These are phyloP conservation scores for Clostera curtula DNA, from an alignment of 2,888 invertebrate genomes.

Conservation along the genomic window DNA sequence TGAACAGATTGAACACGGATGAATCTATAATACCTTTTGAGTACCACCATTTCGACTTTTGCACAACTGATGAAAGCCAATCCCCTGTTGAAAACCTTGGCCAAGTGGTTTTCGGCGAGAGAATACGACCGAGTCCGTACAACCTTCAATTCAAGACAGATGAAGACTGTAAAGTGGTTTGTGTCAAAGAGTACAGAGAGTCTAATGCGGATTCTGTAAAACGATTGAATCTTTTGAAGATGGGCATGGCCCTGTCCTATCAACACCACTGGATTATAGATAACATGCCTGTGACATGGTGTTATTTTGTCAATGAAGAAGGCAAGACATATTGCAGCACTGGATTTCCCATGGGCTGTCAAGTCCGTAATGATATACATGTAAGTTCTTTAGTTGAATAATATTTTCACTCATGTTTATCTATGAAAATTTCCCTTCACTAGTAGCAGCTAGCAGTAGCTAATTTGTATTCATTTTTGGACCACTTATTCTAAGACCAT, in stretches of 20 bases:
- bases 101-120: conserved; percentile 99
- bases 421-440: no score
- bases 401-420: no score
- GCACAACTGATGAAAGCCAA: conserved; percentile 81
- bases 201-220: conserved; percentile 78
- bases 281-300: conserved; percentile 99
- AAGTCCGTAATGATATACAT: conserved; percentile 77
- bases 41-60: conserved; percentile 98
- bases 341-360: conserved; percentile 99
- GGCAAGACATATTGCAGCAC: conserved; percentile 90
- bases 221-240: conserved; percentile 87
- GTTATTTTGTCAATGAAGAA: conserved; percentile 84
- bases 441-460: no score
- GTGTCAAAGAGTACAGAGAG: conserved; percentile 82
- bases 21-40: conserved; percentile 99
- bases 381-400: conserved; percentile 33
- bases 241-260: conserved; percentile 96
- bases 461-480: no score
- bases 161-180: conserved; percentile 74
- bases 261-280: conserved; percentile 99
- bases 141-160: conserved; percentile 88
- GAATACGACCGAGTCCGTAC: conserved; percentile 96
- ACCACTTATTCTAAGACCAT: no score
- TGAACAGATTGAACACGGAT: conserved; percentile 97
- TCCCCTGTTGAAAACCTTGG: conserved; percentile 98